phyloP scores from a whole-genome alignment of 1,140 invertebrate species.

The Sycophila sp. region DNA sequence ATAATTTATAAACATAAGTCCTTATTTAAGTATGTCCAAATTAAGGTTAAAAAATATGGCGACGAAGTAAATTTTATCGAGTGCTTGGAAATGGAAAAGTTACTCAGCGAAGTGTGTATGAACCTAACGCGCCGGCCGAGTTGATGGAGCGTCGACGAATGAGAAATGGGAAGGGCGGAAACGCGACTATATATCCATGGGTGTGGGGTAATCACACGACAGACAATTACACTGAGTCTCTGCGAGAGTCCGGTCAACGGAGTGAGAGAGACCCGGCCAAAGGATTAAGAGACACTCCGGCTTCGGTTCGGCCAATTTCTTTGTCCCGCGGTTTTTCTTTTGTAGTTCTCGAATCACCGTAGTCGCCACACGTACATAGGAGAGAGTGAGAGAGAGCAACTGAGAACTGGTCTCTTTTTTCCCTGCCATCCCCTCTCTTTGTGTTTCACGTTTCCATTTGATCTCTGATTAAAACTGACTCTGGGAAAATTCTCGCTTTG shows the following conservation, averaged over 20 bases:
- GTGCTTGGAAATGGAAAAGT: background rate
- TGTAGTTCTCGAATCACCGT: conserved; percentile 40
- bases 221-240: conserved; percentile 55
- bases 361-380: conserved; percentile 38
- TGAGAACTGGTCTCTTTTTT: too few species aligned
- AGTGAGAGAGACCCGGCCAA: conserved; percentile 41
- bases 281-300: conserved; percentile 53
- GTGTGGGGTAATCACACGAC: conserved; percentile 52
- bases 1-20: too few species aligned
- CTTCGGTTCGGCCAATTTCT: conserved; percentile 40
- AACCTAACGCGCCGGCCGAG: conserved; percentile 1
- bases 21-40: too few species aligned
- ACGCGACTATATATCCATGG: conserved; percentile 18
- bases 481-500: conserved; percentile 8
- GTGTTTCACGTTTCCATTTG: conserved; percentile 21
- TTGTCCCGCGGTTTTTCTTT: conserved; percentile 52
- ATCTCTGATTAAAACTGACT: conserved; percentile 37
- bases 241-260: conserved; percentile 43
- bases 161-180: conserved; percentile 11
- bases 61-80: background rate
- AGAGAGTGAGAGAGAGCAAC: too few species aligned
- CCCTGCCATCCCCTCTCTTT: background rate
- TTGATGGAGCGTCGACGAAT: conserved; percentile 27
- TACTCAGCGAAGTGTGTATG: conserved; percentile 11
- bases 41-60: background rate